Base-by-base conservation (phyloP, 2,113 vertebrate species). In the Variabilichromis moorii region DNA sequence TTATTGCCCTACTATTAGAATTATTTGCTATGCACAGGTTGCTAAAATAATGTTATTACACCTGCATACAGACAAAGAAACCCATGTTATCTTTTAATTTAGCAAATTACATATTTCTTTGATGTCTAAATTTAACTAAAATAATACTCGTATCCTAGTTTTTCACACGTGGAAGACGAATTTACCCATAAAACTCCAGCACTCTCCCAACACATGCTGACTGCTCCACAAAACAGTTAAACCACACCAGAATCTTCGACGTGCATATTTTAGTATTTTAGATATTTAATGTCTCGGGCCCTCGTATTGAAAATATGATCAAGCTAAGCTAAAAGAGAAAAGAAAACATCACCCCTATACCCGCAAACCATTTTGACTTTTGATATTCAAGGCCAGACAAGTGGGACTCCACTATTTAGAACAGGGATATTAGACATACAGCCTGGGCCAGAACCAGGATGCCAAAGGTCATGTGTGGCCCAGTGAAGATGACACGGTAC, bases 341-440 rank as follows among this genome's bases (percentile, higher is more conserved):
- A 66, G 3, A 37, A n/a, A 21, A 13, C 61, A 68, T 8, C 3
- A 1, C 1, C 61, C 7, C 19, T n/a, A 37, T 37, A 12, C 1
- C 61, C 0, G 16, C 1, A 0, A 63, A 33, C n/a, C n/a, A 16
- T 14, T 71, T 42, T 6, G 8, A 16, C 2, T 71, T 40, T 37
- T 40, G 35, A 40, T 4, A 68, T 40, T 24, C 19, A 42, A 9
- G 35, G 1, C 35, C n/a, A 24, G 63, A 71, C 3, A 71, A 42
- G n/a, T 71, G 13, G 35, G 35, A 71, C 19, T 40, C 12, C 12
- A 24, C 35, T 40, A 71, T 4, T 71, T 42, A 71, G n/a, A 71
- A 71, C 37, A 71, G 3, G 66, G n/a, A 2, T 42, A 40, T 71
- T 71, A 42, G 37, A 71, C 35, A 16, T 4, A 4, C 66, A 71